Base-by-base conservation (phyloP, 1,140 invertebrate species). In the Drosophila micromelanica region DNA sequence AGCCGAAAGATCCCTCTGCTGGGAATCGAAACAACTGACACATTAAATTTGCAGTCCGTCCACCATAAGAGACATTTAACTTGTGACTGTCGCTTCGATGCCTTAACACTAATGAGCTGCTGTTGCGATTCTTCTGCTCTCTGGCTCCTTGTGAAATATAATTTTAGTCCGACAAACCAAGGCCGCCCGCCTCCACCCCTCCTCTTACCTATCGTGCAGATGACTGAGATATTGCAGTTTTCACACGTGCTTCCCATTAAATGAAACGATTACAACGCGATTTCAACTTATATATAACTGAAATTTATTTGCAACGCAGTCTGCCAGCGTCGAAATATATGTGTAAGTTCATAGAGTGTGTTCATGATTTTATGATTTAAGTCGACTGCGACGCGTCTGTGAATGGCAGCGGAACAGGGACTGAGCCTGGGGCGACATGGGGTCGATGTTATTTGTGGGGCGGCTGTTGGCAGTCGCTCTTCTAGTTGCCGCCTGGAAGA, bases 221-320 rank as follows among this genome's bases (percentile, higher is more conserved):
- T 49, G 42, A 45, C 62, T 78, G 77, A 71, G 78, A 80, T 90
- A 85, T 90, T 82, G 70, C 70, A 76, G 78, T 73, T 82, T 80
- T 90, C 86, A 90, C 86, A 90, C 81, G 86, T 90, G 86, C 80
- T 90, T 82, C 86, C 86, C 78, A 90, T 90, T 90, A 90, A 90
- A 86, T 75, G 86, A 63, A 86, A 86, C 82, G 82, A 86, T 86
- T 86, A 78, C 78, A 65, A 63, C 67, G 75, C 76, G 78, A 87
- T 89, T 76, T 65, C 43, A 42, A 76, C 78, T 86, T 73, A 79
- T 77, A 90, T 76, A 75, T 90, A 90, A 90, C 64, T 84, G 74
- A 86, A 90, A 90, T 90, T 90, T 90, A 90, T 90, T 90, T 89
- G 84, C 84, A 70, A 67, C 67, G 65, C 72, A 65, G 65, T 75